These are phyloP conservation scores for Catostomus latipinnis DNA, from an alignment of 2,797 vertebrate genomes.

Conservation along the genomic window DNA sequence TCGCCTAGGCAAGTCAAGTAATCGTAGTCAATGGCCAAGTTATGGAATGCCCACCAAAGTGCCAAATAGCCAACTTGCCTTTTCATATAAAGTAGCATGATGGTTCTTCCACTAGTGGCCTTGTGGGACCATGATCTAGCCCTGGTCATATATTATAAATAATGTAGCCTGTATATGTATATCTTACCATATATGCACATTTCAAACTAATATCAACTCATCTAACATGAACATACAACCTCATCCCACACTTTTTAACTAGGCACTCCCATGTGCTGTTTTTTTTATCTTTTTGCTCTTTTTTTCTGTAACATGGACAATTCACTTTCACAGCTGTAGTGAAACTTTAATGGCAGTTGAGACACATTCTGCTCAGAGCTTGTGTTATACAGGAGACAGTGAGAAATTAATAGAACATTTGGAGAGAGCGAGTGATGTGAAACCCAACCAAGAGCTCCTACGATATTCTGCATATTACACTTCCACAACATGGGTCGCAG, in stretches of 20 bases:
- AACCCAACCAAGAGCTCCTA: slow-evolving; percentile 7
- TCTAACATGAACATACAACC: not conserved
- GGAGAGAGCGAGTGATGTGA: slow-evolving; percentile 2
- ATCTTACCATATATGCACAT: not conserved
- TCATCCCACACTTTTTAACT: not conserved
- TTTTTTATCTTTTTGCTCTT: not conserved
- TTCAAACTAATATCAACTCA: slow-evolving; percentile 19
- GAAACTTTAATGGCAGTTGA: slow-evolving; percentile 49
- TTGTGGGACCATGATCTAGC: not conserved
- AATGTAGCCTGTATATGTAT: too few species aligned
- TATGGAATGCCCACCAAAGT: too few species aligned
- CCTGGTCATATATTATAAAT: not conserved
- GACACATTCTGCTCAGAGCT: slow-evolving; percentile 43
- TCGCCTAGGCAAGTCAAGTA: not conserved
- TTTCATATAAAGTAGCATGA: too few species aligned
- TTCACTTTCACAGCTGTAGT: slow-evolving; percentile 36
- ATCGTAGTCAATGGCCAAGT: too few species aligned
- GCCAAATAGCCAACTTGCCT: too few species aligned
- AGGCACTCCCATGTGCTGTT: not conserved
- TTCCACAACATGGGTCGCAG: slow-evolving; percentile 31
- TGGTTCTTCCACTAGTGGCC: too few species aligned
- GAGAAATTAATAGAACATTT: slow-evolving; percentile 19
- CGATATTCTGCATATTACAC: slow-evolving; percentile 39
- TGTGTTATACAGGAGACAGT: slow-evolving; percentile 42
- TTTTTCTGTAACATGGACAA: slow-evolving; percentile 39